Evolutionary conservation across 1,140 invertebrate genomes (phyloP).

Genomic region (Drosophila cardini): DNA sequence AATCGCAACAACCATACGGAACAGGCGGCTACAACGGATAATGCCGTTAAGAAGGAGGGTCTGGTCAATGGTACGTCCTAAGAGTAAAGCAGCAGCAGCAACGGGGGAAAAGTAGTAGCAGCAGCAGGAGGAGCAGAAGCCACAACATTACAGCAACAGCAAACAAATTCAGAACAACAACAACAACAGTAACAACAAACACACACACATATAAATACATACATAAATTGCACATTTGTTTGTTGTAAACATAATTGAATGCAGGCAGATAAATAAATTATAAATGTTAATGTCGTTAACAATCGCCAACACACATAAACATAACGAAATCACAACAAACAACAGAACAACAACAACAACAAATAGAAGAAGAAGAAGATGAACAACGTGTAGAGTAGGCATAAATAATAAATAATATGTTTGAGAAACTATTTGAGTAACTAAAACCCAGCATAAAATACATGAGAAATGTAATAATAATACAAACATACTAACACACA

Average conservation of each 20-base stretch:
- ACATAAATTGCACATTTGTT: constrained; percentile 61
- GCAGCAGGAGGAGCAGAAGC: constrained; percentile 31
- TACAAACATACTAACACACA: constrained; percentile 53
- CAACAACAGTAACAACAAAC: constrained; percentile 42
- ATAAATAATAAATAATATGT: constrained; percentile 61
- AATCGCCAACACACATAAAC: constrained; percentile 31
- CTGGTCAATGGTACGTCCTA: constrained; percentile 82
- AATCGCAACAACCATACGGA: constrained; percentile 78
- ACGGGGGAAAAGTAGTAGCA: constrained; percentile 22
- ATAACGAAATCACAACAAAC: constrained; percentile 36
- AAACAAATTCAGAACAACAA: constrained; percentile 30
- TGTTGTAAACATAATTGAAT: constrained; percentile 35
- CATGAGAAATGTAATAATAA: constrained; percentile 73
- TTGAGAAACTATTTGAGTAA: constrained; percentile 73
- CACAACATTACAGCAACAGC: constrained; percentile 25
- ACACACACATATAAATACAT: no score
- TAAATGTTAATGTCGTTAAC: constrained; percentile 55
- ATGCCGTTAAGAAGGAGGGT: constrained; percentile 76
- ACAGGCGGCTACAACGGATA: constrained; percentile 55
- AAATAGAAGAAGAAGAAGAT: constrained; percentile 41
- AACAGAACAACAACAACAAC: constrained; percentile 37
- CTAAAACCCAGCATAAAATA: constrained; percentile 62
- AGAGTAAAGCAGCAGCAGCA: constrained; percentile 14
- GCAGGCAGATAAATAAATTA: constrained; percentile 63
- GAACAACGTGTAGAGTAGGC: constrained; percentile 54